Evolutionary conservation across 2,888 invertebrate genomes (phyloP), one percentile per base, ranked within the genome.

Genomic region (Drosophila kambysellisi): DNA sequence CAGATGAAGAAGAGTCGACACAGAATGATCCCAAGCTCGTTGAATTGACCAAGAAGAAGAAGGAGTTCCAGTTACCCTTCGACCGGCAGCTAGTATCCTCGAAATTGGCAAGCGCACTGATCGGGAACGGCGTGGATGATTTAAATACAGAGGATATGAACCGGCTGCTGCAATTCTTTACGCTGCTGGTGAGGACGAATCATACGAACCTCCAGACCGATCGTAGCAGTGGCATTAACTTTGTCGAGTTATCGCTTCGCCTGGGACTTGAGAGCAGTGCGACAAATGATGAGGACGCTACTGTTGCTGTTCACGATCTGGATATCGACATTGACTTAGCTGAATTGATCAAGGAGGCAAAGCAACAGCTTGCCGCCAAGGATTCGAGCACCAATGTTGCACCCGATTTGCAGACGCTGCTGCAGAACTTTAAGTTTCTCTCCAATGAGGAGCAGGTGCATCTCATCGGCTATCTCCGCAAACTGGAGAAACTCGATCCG

Each of bases 381-480:
- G 69, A 76, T 25, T 56, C 43, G 3, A 25, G 7, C n/a, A 29
- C n/a, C 8, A 29, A 39, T 5, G 4, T 11, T 25, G 0, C 33
- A 0, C 0, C 35, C 0, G 97, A 97, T 87, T 92, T 97, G 54
- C 96, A 97, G 91, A 96, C 96, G 0, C 93, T 97, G 2, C 91
- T 97, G 65, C 96, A 97, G 91, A 97, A 97, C 90, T 96, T 96
- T 82, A 97, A 96, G 91, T 96, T 97, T 84, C 92, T 97, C 17
- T 96, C 96, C 0, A 95, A 95, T 0, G 96, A 97, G 76, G 97
- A 97, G 91, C 97, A 97, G 88, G 96, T 97, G 90, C 96, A 96
- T 81, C 94, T 97, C 6, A 97, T 97, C 39, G 95, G 95, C 0
- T 97, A 97, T 90, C 92, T 97, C 70, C 97, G 97, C 91, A 97